phyloP scores from a whole-genome alignment of 2,888 invertebrate genomes.

The Margaritifera margaritifera region DNA sequence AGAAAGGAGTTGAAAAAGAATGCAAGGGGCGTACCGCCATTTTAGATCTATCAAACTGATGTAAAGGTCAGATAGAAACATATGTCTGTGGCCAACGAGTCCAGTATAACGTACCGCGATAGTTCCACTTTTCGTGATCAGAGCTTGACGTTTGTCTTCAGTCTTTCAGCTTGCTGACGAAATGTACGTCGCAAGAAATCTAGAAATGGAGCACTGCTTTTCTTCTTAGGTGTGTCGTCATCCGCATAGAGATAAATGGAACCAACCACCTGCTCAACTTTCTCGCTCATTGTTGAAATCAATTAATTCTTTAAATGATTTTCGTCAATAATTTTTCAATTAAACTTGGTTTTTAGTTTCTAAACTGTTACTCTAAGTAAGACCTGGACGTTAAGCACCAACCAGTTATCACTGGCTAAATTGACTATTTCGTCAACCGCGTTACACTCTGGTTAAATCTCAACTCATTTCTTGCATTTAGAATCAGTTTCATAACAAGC shows the following conservation, averaged over 20 bases:
- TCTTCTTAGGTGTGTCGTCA: constrained; percentile 15
- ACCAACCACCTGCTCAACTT: constrained; percentile 33
- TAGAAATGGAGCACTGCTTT: constrained; percentile 35
- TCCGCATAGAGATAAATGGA: constrained; percentile 40
- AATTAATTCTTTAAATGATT: too few species aligned
- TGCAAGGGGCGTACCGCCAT: constrained; percentile 87
- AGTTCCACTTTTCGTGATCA: constrained; percentile 96
- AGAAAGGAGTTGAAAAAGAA: constrained; percentile 90
- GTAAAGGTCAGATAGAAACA: constrained; percentile 82
- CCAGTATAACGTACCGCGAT: constrained; percentile 94
- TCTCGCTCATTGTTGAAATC: not conserved
- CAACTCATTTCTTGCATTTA: too few species aligned
- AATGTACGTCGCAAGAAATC: constrained; percentile 16
- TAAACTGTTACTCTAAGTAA: too few species aligned
- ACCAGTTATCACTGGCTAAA: too few species aligned
- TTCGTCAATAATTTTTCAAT: too few species aligned
- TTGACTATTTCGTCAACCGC: too few species aligned
- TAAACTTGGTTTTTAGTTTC: too few species aligned
- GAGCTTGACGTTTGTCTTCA: constrained; percentile 75
- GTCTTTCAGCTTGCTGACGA: constrained; percentile 28
- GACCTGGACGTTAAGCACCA: too few species aligned
- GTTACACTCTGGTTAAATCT: too few species aligned
- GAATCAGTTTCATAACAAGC: too few species aligned
- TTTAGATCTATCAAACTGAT: constrained; percentile 94
- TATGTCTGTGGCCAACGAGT: constrained; percentile 86